Base-by-base conservation (phyloP, 2,797 vertebrate species). In the Salarias fasciatus region DNA sequence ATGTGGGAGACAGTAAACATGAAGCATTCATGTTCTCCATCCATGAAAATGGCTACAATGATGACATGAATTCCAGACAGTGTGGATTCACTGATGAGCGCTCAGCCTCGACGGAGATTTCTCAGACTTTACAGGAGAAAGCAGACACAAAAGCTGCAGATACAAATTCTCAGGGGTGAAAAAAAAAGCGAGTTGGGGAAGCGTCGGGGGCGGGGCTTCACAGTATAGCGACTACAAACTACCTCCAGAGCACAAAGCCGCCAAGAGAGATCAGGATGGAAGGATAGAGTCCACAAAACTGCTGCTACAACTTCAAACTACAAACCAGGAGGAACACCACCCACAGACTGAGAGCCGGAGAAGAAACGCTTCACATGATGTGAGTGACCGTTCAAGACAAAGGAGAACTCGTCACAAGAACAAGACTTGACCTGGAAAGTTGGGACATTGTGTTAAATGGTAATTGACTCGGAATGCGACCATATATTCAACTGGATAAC, bases 11-110 rank as follows among this genome's bases (percentile, higher is more conserved):
- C 65, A 49, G 47, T 69, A 64, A 53, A 53, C 75, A 69, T 76
- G 80, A 30, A 79, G 69, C 71, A 72, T 92, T 91, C 91, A 92
- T 89, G 88, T 92, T 92, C 91, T 91, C 91, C 88, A 85, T 80
- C 90, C 79, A 90, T 82, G 79, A 90, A 92, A 79, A 93, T 87
- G 89, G 9, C 91, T 88, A 86, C 62, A 69, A 55, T 53, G 33
- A 35, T 35, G 53, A 72, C 40, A 54, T 75, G 66, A 79, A 69
- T 76, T 51, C 73, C 78, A 71, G 15, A 69, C 51, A 69, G 53
- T 4, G 43, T 63, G 46, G 53, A 45, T 68, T 79, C 11, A 14
- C 38, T 44, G 47, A 53, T 68, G 44, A 72, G 55, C 14, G 40
- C 53, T 58, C 53, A 54, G 51, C 52, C 67, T 75, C 79, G 67